Conservation (phyloP, 2,888 invertebrate genomes). For the Mimachlamys varia region DNA sequence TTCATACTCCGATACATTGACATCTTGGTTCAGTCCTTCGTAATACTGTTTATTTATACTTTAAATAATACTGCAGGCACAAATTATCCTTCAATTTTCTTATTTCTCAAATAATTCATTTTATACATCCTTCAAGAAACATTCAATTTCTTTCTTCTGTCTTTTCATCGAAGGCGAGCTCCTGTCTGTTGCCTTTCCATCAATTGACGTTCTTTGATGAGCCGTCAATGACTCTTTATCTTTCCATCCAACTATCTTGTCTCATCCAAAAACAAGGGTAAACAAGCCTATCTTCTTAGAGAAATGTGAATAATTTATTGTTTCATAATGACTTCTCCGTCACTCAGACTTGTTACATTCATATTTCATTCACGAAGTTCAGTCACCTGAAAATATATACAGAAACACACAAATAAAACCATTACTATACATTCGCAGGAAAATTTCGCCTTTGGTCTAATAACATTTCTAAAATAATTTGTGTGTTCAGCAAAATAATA, state of each 20-base stretch:
- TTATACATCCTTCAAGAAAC: background rate
- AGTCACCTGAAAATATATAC: slow-evolving; percentile 26
- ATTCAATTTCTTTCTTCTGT: background rate
- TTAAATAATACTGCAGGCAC: background rate
- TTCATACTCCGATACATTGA: slow-evolving; percentile 31
- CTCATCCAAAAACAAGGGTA: background rate
- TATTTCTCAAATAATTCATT: background rate
- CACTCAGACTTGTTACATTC: background rate
- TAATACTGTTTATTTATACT: background rate
- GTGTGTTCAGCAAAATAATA: background rate
- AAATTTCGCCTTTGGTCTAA: background rate
- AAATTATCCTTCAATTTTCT: background rate
- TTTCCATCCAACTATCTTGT: background rate
- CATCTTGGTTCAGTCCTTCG: background rate
- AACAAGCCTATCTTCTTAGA: background rate
- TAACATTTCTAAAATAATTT: slow-evolving; percentile 20
- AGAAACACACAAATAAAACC: background rate
- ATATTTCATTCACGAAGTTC: background rate
- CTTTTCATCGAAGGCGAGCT: background rate
- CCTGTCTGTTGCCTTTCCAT: background rate
- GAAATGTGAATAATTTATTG: background rate
- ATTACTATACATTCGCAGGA: background rate
- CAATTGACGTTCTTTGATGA: background rate
- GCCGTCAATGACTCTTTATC: background rate
- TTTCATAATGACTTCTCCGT: background rate